Evolutionary conservation across 2,797 vertebrate genomes (phyloP).

Genomic region (Eremophila alpestris): DNA sequence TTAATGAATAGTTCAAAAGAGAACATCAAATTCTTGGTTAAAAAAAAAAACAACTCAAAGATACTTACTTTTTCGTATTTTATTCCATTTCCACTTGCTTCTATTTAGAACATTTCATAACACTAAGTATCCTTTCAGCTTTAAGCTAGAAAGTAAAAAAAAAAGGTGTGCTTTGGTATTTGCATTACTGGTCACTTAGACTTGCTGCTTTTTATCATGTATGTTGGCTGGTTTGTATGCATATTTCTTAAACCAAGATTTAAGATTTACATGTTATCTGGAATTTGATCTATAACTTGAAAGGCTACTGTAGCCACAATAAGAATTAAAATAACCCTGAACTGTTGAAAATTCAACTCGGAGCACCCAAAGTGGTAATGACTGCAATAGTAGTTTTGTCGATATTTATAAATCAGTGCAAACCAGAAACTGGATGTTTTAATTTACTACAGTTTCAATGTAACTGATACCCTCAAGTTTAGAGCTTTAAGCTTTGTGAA

Average conservation of each 20-base stretch:
- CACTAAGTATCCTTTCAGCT: not conserved
- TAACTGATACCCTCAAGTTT: slow-evolving; percentile 61
- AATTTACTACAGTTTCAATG: slow-evolving; percentile 49
- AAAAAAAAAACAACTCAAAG: not conserved
- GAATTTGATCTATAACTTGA: slow-evolving; percentile 46
- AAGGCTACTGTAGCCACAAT: slow-evolving; percentile 48
- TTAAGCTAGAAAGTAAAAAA: not conserved
- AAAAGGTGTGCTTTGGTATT: not conserved
- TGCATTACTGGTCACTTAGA: not conserved
- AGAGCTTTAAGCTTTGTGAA: slow-evolving; percentile 61
- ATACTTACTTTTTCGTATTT: not conserved
- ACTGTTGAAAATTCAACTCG: slow-evolving; percentile 52
- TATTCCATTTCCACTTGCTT: not conserved
- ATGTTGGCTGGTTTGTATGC: not conserved
- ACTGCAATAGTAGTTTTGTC: slow-evolving; percentile 58
- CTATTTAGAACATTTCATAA: slow-evolving; percentile 27
- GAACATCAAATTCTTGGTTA: not conserved
- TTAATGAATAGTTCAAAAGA: not conserved
- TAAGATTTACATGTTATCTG: slow-evolving; percentile 50
- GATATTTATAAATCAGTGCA: slow-evolving; percentile 57
- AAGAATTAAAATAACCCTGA: slow-evolving; percentile 43
- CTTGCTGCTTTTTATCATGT: slow-evolving; percentile 10
- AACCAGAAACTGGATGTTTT: slow-evolving; percentile 66
- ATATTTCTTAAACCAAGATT: slow-evolving; percentile 41
- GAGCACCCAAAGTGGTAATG: slow-evolving; percentile 45